Percentiles rank a stretch among this genome's conserved stretches.
phyloP scores from a whole-genome alignment of 1,140 invertebrate genomes.

The Parasteatoda tepidariorum region DNA sequence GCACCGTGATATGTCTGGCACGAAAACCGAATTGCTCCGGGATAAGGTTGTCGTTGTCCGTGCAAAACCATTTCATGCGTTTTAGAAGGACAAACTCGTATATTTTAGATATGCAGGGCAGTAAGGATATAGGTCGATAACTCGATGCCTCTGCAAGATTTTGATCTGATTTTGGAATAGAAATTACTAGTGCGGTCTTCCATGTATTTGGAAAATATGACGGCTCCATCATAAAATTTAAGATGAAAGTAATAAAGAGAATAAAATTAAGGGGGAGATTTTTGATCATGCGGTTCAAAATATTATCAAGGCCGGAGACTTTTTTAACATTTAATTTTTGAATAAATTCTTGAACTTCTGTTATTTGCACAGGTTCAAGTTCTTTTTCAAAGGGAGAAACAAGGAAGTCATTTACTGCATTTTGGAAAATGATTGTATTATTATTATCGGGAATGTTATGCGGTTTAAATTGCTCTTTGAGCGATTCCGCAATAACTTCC shows the following conservation, averaged over 20 bases:
- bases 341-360: not conserved
- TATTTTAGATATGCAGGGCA: not conserved
- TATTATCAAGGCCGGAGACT: not conserved
- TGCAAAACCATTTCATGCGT: not conserved
- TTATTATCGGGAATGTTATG: not conserved
- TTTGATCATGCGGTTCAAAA: not conserved
- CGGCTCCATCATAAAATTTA: not conserved
- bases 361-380: not conserved
- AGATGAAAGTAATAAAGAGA: not conserved
- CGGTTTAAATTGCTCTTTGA: not conserved
- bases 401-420: no score
- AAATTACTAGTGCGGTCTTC: not conserved
- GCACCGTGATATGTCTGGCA: not conserved
- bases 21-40: conserved; percentile 1
- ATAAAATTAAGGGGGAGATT: not conserved
- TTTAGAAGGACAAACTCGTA: not conserved
- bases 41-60: not conserved
- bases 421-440: not conserved
- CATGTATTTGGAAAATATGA: not conserved
- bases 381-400: not conserved
- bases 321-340: not conserved
- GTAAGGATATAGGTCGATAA: not conserved
- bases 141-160: not conserved
- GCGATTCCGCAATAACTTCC: not conserved
- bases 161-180: not conserved